A percentile compares a stretch with the other conserved stretches of the same genome.
Evolutionary conservation across 2,113 vertebrate genomes (phyloP).

Genomic region (Tragelaphus buxtoni): DNA sequence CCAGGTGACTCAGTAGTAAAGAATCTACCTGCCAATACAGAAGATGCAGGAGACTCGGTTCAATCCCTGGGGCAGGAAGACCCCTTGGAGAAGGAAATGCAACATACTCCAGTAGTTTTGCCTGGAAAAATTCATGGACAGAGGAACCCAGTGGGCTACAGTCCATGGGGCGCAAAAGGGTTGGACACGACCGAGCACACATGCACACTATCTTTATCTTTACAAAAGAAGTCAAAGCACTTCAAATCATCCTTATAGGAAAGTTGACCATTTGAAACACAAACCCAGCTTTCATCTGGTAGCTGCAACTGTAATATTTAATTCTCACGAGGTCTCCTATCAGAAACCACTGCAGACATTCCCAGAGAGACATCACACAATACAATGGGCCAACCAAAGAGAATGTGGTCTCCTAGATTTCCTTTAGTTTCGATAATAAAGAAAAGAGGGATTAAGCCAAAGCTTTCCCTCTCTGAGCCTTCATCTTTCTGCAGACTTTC

Average conservation of each 20-base stretch:
- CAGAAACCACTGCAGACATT: constrained; percentile 13
- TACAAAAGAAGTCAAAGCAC: background rate
- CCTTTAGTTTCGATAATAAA: constrained; percentile 8
- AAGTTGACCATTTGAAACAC: background rate
- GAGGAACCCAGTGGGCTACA: background rate
- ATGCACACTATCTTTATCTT: background rate
- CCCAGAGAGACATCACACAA: background rate
- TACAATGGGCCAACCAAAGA: background rate
- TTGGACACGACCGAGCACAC: background rate
- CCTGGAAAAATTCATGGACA: background rate
- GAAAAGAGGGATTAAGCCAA: constrained; percentile 26
- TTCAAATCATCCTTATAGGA: background rate
- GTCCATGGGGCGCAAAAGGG: rapidly evolving
- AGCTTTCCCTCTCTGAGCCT: background rate
- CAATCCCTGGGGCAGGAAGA: background rate
- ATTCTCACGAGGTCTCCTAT: constrained; percentile 6
- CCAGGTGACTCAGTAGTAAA: background rate
- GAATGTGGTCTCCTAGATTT: background rate
- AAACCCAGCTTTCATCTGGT: background rate
- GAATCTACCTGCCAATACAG: background rate
- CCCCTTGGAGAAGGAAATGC: background rate
- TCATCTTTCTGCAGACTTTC: constrained; percentile 48
- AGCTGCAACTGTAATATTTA: background rate
- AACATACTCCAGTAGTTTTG: background rate
- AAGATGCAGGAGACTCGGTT: background rate